Conservation (phyloP, 1,140 invertebrate genomes). For the Drosophila chauvacae region DNA sequence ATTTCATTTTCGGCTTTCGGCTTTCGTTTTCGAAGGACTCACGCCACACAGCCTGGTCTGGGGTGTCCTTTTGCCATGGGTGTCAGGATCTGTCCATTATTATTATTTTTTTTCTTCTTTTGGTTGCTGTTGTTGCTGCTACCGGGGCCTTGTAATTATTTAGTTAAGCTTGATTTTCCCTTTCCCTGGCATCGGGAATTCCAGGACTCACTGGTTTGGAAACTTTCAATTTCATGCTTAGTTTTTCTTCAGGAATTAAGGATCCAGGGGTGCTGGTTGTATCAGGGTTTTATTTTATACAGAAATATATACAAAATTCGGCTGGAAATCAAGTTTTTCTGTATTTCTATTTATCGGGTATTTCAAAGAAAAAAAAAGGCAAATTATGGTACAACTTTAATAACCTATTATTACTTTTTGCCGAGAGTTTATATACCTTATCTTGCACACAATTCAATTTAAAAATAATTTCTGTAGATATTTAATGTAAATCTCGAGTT, state of each 20-base stretch:
- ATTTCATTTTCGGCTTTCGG: constrained; percentile 57
- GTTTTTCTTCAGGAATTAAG: constrained; percentile 7
- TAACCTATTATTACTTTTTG: too few relatives aligned
- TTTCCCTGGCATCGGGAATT: constrained; percentile 22
- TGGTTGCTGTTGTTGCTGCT: constrained; percentile 30
- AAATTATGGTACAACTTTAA: too few relatives aligned
- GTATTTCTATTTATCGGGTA: not conserved
- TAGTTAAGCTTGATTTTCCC: constrained; percentile 54
- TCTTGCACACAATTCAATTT: too few relatives aligned
- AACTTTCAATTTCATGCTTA: constrained; percentile 66
- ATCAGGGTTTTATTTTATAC: not conserved
- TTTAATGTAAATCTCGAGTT: too few relatives aligned
- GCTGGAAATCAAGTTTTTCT: not conserved
- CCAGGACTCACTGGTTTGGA: constrained; percentile 56
- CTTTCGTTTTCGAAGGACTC: constrained; percentile 33
- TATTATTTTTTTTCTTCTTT: constrained; percentile 10
- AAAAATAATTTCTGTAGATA: too few relatives aligned
- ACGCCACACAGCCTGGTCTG: constrained; percentile 35
- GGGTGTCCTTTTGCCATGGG: constrained; percentile 59
- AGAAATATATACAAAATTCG: not conserved
- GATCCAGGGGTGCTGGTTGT: not conserved
- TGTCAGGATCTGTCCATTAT: constrained; percentile 58
- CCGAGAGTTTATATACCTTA: too few relatives aligned
- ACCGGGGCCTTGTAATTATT: constrained; percentile 68
- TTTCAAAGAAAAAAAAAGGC: not conserved